Evolutionary conservation across 2,888 invertebrate species (phyloP).

Genomic region (Cantharis rufa): DNA sequence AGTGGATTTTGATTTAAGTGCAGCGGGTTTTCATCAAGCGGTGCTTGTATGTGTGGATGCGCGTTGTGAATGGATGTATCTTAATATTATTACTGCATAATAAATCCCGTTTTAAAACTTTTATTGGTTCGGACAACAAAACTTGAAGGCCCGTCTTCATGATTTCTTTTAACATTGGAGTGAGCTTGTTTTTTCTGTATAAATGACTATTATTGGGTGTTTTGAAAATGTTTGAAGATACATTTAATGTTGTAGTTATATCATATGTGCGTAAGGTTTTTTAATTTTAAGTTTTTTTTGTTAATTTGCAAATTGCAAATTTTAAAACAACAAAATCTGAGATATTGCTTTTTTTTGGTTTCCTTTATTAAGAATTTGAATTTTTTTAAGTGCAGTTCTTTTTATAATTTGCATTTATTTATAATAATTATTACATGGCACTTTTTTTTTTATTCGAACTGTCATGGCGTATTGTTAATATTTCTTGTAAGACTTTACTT

Average conservation of each 20-base stretch:
- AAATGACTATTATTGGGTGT: constrained; percentile 30
- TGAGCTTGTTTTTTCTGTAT: constrained; percentile 20
- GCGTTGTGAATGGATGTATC: neutral
- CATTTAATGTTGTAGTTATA: constrained; percentile 35
- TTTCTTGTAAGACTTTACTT: neutral
- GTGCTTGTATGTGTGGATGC: neutral
- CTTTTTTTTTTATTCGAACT: neutral
- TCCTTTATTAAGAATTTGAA: neutral
- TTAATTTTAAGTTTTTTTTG: constrained; percentile 27
- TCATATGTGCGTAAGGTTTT: constrained; percentile 29
- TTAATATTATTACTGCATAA: neutral
- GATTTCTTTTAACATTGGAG: constrained; percentile 17
- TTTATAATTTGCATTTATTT: neutral
- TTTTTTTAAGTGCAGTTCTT: neutral
- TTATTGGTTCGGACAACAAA: neutral
- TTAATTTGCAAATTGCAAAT: constrained; percentile 16
- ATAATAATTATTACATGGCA: neutral
- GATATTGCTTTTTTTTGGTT: constrained; percentile 3
- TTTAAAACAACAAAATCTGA: neutral
- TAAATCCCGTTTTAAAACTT: neutral
- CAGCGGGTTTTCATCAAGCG: neutral
- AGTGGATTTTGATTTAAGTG: constrained; percentile 6
- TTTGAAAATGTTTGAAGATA: constrained; percentile 26
- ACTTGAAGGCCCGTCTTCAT: constrained; percentile 12
- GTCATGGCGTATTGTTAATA: neutral